Base-by-base conservation (phyloP, 2,888 invertebrate genomes). In the Orchestes rusci region DNA sequence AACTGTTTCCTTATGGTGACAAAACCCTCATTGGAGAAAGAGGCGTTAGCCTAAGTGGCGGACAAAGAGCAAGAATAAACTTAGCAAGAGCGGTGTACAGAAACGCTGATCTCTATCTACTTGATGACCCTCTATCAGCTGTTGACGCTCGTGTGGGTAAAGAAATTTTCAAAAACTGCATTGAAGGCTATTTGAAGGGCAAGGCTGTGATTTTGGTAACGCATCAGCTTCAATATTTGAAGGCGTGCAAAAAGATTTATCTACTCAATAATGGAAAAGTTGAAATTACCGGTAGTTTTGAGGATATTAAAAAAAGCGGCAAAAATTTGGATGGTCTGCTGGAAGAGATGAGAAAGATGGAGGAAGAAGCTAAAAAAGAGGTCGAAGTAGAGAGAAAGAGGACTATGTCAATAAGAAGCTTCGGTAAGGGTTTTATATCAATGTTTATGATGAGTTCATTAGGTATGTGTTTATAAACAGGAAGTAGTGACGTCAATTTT, bases 111-210 rank as follows among this genome's bases (percentile, higher is more conserved):
- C 81, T 92, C 50, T 92, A 89, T 61, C 68, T 92, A 10, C 69
- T 93, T 36, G 92, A 93, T 64, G 92, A 92, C 70, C 91, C 92
- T 0, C 70, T 92, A 15, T 84, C 88, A 51, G 91, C 92, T 0
- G 91, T 92, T 4, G 92, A 93, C 69, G 77, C 89, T 3, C 84
- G 85, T 62, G 91, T 92, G 1, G 88, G 89, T 1, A 77, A 84
- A 1, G 84, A 89, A 66, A 72, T 93, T 53, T 92, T 90, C 68
- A 85, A 90, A 60, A 76, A 82, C 59, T 88, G 85, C 59, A 74
- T 86, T 36, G 72, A 55, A 7, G 58, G 73, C 2, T 77, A 78
- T 56, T 68, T 88, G 51, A 70, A 74, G 8, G 72, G 78, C 51
- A 78, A 82, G 60, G 80, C 83, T 1, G 68, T 81, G 15, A 74